Percentiles rank a stretch among this genome's conserved stretches.
Conservation (phyloP, 2,797 vertebrate genomes). For the Columba guinea region DNA sequence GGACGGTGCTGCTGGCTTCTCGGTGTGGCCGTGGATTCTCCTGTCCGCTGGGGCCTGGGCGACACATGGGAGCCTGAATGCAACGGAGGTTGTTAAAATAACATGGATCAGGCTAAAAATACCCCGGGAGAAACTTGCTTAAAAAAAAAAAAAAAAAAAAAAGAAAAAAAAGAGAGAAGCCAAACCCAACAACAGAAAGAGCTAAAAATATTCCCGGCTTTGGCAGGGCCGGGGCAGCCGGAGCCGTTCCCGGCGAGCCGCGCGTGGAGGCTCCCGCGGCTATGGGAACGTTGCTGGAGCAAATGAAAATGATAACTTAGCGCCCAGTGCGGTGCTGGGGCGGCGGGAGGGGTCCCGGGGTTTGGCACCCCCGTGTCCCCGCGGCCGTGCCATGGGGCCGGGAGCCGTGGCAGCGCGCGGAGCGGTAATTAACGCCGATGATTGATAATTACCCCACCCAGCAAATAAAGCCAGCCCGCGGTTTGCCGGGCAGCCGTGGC, state of each 20-base stretch:
- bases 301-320: conserved; percentile 71
- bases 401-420: not conserved
- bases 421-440: conserved; percentile 19
- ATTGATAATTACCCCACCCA: conserved; percentile 49
- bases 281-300: conserved; percentile 67
- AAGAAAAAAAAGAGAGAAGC: conserved; percentile 30
- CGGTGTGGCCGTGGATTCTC: not conserved
- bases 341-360: not conserved
- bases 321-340: conserved; percentile 50
- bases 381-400: not conserved
- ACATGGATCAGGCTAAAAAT: conserved; percentile 79
- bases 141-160: not conserved
- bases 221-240: conserved; percentile 76
- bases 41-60: conserved; percentile 29
- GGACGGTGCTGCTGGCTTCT: not conserved
- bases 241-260: conserved; percentile 75
- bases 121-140: conserved; percentile 72
- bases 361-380: not conserved
- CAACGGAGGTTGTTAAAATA: conserved; percentile 76
- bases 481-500: not conserved
- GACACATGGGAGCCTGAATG: conserved; percentile 71
- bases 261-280: conserved; percentile 65
- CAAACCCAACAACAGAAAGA: conserved; percentile 79
- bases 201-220: conserved; percentile 81
- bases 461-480: not conserved